These are phyloP conservation scores for Trichogramma evanescens DNA, from an alignment of 2,888 invertebrate species.

Conservation along the genomic window DNA sequence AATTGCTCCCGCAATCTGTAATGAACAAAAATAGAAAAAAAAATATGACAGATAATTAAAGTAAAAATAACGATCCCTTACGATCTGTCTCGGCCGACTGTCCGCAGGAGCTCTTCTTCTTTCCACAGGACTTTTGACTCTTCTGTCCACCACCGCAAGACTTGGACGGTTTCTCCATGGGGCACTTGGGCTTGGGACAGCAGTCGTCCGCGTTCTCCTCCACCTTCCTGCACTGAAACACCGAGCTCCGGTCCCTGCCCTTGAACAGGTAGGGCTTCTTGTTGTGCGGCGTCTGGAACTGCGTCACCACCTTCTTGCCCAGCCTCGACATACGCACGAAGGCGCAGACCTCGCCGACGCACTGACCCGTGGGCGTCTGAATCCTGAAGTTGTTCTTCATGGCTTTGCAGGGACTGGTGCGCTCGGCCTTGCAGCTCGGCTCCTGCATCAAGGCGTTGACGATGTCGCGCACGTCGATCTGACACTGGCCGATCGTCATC, in stretches of 20 bases:
- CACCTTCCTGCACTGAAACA: conserved; percentile 37
- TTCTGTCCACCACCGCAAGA: not conserved
- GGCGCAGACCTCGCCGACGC: conserved; percentile 55
- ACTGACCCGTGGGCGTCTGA: conserved; percentile 48
- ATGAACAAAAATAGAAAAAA: not conserved
- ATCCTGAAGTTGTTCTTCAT: conserved; percentile 58
- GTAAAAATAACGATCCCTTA: not conserved
- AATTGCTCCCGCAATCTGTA: not conserved
- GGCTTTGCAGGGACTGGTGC: conserved; percentile 53
- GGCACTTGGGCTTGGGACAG: conserved; percentile 1
- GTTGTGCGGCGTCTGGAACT: conserved; percentile 52
- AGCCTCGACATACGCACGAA: conserved; percentile 62
- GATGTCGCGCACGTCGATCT: conserved; percentile 56
- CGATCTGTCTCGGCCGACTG: not conserved
- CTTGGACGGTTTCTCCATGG: not conserved
- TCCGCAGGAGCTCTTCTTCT: not conserved
- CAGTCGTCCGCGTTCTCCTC: conserved; percentile 19
- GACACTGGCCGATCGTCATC: conserved; percentile 54
- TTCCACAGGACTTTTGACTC: not conserved
- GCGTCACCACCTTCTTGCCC: conserved; percentile 60
- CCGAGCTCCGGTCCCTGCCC: conserved; percentile 31
- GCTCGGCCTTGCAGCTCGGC: conserved; percentile 29
- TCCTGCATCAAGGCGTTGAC: conserved; percentile 53
- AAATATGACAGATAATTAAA: not conserved
- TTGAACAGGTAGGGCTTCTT: conserved; percentile 39